phyloP scores from a whole-genome alignment of 2,113 vertebrate genomes.

The Pagrus major region DNA sequence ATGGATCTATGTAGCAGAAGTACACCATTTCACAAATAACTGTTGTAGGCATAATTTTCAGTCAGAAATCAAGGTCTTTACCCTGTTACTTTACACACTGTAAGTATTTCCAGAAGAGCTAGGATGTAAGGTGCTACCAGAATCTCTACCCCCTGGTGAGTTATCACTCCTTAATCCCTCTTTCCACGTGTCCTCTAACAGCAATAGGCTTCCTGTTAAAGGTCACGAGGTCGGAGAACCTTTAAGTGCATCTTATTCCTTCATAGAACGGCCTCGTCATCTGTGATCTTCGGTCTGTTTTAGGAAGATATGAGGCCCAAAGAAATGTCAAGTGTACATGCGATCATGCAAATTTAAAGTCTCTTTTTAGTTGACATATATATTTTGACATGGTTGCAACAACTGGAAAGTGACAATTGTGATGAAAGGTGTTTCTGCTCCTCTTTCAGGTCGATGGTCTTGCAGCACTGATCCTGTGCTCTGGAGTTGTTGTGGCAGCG shows the following conservation, averaged over 20 bases:
- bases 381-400: no score
- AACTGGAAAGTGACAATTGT: background rate
- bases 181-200: slow-evolving; percentile 4
- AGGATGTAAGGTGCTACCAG: slow-evolving; percentile 16
- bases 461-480: slow-evolving; percentile 87
- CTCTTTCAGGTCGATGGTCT: slow-evolving; percentile 89
- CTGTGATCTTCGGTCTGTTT: background rate
- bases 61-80: background rate
- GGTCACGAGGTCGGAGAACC: background rate
- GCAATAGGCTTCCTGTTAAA: slow-evolving; percentile 10
- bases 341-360: background rate
- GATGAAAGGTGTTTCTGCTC: slow-evolving; percentile 17
- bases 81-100: background rate
- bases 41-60: background rate
- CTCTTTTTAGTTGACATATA: background rate
- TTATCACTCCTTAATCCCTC: slow-evolving; percentile 44
- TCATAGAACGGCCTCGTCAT: no score
- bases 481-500: slow-evolving; percentile 91
- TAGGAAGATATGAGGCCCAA: background rate
- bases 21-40: background rate
- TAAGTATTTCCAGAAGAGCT: slow-evolving; percentile 33
- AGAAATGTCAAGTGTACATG: background rate
- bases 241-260: slow-evolving; percentile 3
- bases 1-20: background rate
- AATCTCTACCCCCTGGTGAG: slow-evolving; percentile 38